These are phyloP conservation scores for Phortica variegata DNA, from an alignment of 1,140 invertebrate genomes.

Conservation along the genomic window DNA sequence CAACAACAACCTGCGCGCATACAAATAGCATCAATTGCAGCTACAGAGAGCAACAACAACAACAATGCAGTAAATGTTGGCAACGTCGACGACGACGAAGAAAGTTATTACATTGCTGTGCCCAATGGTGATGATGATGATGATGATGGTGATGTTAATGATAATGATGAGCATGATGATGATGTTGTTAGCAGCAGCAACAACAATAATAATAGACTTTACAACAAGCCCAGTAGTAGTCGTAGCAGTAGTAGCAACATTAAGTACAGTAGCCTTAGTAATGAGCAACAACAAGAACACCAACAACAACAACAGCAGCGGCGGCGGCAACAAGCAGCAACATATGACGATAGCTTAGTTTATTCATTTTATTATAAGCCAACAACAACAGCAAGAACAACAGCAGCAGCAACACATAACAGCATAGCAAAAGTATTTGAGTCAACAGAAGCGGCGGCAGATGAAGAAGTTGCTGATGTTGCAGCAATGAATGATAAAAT, in stretches of 20 bases:
- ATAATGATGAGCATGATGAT: too few relatives aligned
- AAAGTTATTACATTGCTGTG: constrained; percentile 3
- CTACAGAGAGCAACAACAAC: constrained; percentile 1
- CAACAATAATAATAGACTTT: constrained; percentile 1
- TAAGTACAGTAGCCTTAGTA: constrained; percentile 22
- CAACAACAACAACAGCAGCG: constrained; percentile 14
- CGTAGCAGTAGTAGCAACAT: constrained; percentile 46
- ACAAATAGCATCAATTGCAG: not conserved
- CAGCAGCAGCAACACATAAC: constrained; percentile 2
- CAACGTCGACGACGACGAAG: not conserved
- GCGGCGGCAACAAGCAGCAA: constrained; percentile 9
- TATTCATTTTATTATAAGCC: constrained; percentile 2
- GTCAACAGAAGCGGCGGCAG: not conserved
- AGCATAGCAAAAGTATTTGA: not conserved
- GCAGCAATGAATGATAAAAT: constrained; percentile 3
- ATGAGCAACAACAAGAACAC: constrained; percentile 5
- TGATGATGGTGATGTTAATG: too few relatives aligned
- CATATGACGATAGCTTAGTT: constrained; percentile 13
- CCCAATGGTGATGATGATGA: too few relatives aligned
- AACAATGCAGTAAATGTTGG: not conserved
- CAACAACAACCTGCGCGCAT: not conserved
- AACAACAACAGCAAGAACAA: constrained; percentile 19
- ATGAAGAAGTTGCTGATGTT: too few relatives aligned
- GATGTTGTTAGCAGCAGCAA: not conserved
- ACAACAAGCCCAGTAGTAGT: constrained; percentile 40